These are phyloP conservation scores for Trypoxylus dichotomus DNA, from an alignment of 1,140 invertebrate species.

Conservation along the genomic window DNA sequence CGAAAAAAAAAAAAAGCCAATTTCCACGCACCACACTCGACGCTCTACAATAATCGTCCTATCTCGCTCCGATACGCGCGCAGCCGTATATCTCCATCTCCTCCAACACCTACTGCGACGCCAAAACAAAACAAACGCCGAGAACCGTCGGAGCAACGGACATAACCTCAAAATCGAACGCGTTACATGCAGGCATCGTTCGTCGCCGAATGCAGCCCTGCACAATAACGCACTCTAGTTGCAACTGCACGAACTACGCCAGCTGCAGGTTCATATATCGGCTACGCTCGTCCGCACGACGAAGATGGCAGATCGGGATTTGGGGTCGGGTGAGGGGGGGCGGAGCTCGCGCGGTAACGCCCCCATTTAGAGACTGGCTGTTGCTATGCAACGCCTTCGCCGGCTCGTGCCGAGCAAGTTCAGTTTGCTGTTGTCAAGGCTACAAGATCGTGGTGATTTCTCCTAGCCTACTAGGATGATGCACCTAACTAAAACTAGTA, in stretches of 20 bases:
- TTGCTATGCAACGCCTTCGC: slow-evolving; percentile 32
- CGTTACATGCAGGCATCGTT: not conserved
- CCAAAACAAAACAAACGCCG: not conserved
- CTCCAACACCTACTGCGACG: not conserved
- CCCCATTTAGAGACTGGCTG: slow-evolving; percentile 22
- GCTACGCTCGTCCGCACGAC: not conserved
- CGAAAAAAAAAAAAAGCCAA: not conserved
- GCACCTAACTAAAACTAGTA: no score
- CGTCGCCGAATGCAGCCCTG: not conserved
- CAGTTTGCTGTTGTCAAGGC: slow-evolving; percentile 10
- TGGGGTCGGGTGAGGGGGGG: not conserved
- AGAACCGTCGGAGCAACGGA: not conserved
- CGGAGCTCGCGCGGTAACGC: not conserved
- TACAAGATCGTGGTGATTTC: not conserved
- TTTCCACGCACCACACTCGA: not conserved
- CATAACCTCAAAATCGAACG: slow-evolving; percentile 9
- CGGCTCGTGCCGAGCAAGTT: not conserved
- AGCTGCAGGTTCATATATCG: not conserved
- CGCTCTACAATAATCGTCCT: not conserved
- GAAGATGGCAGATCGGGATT: not conserved
- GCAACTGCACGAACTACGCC: not conserved
- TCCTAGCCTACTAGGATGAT: not conserved
- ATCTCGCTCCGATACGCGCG: not conserved
- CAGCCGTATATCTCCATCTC: not conserved
- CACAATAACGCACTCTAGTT: not conserved